Base-by-base conservation (phyloP, 2,888 invertebrate genomes). In the Drosophila borborema region DNA sequence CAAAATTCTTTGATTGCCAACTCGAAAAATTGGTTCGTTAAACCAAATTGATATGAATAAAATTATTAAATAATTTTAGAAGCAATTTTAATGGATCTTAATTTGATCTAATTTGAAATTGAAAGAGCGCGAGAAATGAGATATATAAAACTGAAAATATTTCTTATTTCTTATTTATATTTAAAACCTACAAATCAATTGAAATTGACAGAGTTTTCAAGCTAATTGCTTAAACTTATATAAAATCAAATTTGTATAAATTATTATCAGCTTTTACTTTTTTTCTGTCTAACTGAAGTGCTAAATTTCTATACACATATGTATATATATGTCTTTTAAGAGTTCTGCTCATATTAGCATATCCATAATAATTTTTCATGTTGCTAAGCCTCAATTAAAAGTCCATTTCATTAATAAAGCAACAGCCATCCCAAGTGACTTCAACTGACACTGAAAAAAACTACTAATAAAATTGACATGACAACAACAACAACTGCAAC, bases 1-100 rank as follows among this genome's bases (percentile, higher is more conserved):
- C n/a, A 66, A 81, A 72, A 51, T 70, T 69, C 34, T 36, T 70
- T 80, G 89, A 74, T 83, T 83, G 89, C 81, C 89, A 81, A 40
- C 46, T 69, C 36, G 38, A 54, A 31, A 77, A 67, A 68, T 80
- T 48, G 62, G 31, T 31, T 65, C 41, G 40, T 65, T 69, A 61
- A 43, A 41, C 36, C 28, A 68, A 78, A 68, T 74, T 71, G 49
- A 49, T 53, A 62, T 36, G 23, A 66, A 67, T 53, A 60, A 69
- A 77, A 66, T 64, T 6, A 68, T 77, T 73, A 38, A 62, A 34
- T 36, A 10, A 31, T 46, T 63, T 36, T 3, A 3, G 28, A 2
- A 49, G 28, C 16, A 54, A 40, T 43, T 34, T 43, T 10, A 55
- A 40, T 55, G 23, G 18, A 23, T 16, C 9, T 54, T 38, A 16